Evolutionary conservation across 1,140 invertebrate species (phyloP), one percentile per base, ranked within the genome.

Genomic region (Drosophila setifemur): DNA sequence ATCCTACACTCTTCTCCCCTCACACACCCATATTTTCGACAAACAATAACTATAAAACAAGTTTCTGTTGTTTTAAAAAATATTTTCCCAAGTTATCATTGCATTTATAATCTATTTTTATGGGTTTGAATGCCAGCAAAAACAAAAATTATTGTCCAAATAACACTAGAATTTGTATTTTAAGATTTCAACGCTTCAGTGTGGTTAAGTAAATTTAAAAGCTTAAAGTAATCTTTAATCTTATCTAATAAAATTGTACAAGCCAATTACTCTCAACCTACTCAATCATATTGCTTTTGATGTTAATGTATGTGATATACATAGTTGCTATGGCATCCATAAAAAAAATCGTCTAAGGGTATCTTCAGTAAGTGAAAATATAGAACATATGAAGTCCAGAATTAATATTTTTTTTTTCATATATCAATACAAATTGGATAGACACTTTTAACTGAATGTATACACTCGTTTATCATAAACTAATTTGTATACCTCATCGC

Each of bases 11-110:
- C 14, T 33, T n/a, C n/a, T n/a, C n/a, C n/a, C n/a, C n/a, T 31
- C 29, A 21, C 35, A 18, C 52, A 25, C 25, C 5, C n/a, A 37
- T 48, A 11, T 11, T n/a, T 19, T 37, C 14, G 29, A 8, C 16
- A 2, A 3, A 4, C 14, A 26, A 42, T 5, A 14, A 19, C 40
- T 23, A 33, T 57, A 68, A 63, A 68, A 74, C 57, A 37, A 40
- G 58, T 54, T 60, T 74, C 70, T 79, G 64, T 79, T 79, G 66
- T 75, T 81, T 75, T 61, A 63, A 61, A 81, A 74, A 75, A 81
- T 75, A 78, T 73, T 78, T 73, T 72, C 55, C 75, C 57, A 49
- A 78, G 21, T 28, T 69, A 71, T 78, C 70, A 33, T 54, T 47
- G 45, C 43, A 45, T 66, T 68, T 77, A 73, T 52, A 33, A 39